Percentiles rank a stretch among this genome's conserved stretches.
These are phyloP conservation scores for Craterocephalus amniculus DNA, from an alignment of 2,797 vertebrate genomes.

Conservation along the genomic window DNA sequence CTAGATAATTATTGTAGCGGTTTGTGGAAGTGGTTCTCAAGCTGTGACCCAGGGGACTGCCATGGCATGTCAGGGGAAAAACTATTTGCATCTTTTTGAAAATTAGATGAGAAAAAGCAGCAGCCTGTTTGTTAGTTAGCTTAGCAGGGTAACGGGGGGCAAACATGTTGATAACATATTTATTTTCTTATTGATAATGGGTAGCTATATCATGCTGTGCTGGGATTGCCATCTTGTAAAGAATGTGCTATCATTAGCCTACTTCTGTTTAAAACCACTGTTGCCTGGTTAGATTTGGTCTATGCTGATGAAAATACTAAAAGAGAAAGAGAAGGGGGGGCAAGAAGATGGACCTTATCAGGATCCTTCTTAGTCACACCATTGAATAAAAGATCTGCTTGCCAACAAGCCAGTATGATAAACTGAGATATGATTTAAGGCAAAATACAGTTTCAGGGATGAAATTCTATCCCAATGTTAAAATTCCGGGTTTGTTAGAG, in stretches of 20 bases:
- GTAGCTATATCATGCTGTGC: neutral
- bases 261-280: neutral
- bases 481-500: neutral
- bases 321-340: neutral
- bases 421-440: too few relatives aligned
- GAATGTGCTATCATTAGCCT: neutral
- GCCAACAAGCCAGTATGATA: neutral
- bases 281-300: neutral
- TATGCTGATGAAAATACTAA: neutral
- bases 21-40: slow-evolving; percentile 27
- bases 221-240: neutral
- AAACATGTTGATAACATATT: neutral
- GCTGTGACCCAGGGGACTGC: slow-evolving; percentile 20
- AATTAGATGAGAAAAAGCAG: slow-evolving; percentile 13
- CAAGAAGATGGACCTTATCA: neutral
- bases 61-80: neutral
- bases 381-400: neutral
- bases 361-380: neutral
- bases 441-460: neutral
- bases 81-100: neutral
- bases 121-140: slow-evolving; percentile 10
- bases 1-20: slow-evolving; percentile 39
- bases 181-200: neutral
- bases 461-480: neutral
- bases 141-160: neutral